Evolutionary conservation across 2,888 invertebrate species (phyloP).

Genomic region (Mantis religiosa): DNA sequence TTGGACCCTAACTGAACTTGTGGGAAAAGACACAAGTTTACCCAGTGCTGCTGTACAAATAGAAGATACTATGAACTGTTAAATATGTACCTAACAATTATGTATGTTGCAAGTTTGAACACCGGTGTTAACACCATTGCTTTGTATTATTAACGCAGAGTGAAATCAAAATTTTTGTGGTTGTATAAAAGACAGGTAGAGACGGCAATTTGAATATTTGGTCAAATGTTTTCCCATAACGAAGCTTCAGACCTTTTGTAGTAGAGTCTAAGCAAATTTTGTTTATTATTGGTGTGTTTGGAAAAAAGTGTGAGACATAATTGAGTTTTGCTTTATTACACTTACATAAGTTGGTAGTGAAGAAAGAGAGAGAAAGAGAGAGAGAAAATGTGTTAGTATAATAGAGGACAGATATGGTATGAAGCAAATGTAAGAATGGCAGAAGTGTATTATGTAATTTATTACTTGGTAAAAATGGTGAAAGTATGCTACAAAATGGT

Average conservation of each 20-base stretch:
- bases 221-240: not conserved
- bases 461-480: not conserved
- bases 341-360: not conserved
- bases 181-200: not conserved
- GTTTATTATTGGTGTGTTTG: not conserved
- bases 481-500: not conserved
- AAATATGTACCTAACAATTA: too few relatives aligned
- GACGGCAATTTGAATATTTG: not conserved
- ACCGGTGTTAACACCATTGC: too few relatives aligned
- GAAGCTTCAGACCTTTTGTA: not conserved
- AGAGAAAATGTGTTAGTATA: not conserved
- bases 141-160: not conserved
- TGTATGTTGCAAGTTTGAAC: too few relatives aligned
- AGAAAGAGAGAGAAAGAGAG: not conserved
- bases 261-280: not conserved
- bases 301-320: not conserved
- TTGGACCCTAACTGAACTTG: too few relatives aligned
- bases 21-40: too few relatives aligned
- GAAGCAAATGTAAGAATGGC: not conserved
- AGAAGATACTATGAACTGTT: too few relatives aligned
- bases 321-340: not conserved
- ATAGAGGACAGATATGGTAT: not conserved
- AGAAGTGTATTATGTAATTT: not conserved
- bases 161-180: not conserved
- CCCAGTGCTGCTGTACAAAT: too few relatives aligned